Percentiles rank a stretch among this genome's conserved stretches.
phyloP scores from a whole-genome alignment of 2,888 invertebrate genomes.

The Apoda limacodes region DNA sequence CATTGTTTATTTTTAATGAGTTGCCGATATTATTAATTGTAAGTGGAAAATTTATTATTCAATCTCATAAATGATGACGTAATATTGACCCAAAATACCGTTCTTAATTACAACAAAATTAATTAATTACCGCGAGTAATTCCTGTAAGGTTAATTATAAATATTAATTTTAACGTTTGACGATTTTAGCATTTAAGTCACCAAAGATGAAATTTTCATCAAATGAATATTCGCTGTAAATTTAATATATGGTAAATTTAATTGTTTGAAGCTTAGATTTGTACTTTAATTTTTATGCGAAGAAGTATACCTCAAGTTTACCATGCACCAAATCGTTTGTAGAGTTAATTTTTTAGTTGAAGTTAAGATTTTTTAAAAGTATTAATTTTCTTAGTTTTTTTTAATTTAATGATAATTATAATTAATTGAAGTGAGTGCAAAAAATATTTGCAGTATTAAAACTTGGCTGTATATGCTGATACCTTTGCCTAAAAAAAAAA shows the following conservation, averaged over 20 bases:
- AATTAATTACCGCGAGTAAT: too few species aligned
- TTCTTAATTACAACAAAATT: too few species aligned
- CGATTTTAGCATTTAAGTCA: slow-evolving; percentile 48
- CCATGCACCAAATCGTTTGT: slow-evolving; percentile 67
- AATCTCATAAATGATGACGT: too few species aligned
- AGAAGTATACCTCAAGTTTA: slow-evolving; percentile 65
- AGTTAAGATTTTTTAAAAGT: slow-evolving; percentile 40
- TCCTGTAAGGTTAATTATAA: too few species aligned
- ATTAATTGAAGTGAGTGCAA: slow-evolving; percentile 20
- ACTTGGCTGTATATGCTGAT: slow-evolving; percentile 20
- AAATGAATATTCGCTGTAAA: slow-evolving; percentile 57
- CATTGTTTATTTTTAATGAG: too few species aligned
- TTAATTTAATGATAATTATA: slow-evolving; percentile 20
- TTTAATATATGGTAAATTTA: slow-evolving; percentile 14
- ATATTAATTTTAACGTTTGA: slow-evolving; percentile 40
- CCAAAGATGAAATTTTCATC: slow-evolving; percentile 66
- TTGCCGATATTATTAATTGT: too few species aligned
- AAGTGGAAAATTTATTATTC: too few species aligned
- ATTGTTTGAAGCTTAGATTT: slow-evolving; percentile 38
- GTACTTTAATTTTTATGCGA: slow-evolving; percentile 27
- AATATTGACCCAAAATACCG: too few species aligned
- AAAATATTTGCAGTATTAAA: slow-evolving; percentile 3
- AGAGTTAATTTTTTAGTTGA: too few species aligned
- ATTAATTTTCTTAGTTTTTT: slow-evolving; percentile 38
- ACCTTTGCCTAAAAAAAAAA: slow-evolving; percentile 16